Evolutionary conservation across 2,888 invertebrate genomes (phyloP), one percentile per base, ranked within the genome.

Genomic region (Drosophila buzzatii): DNA sequence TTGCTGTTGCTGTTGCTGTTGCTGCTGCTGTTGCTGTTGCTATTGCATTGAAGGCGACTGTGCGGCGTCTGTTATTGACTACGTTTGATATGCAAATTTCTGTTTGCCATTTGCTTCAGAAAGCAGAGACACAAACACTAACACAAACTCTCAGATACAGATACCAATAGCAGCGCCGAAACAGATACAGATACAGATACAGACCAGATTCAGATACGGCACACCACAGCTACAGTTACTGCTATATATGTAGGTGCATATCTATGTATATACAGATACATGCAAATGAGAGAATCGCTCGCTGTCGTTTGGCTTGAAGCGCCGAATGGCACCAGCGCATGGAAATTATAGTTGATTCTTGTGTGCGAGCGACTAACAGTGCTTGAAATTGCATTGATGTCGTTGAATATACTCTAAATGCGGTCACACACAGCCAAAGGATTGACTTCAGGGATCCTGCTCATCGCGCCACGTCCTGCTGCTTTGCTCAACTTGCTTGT

Each of bases 11-110:
- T 47, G 55, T 57, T 70, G 41, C 47, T 63, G 57, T 37, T 67
- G 14, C 18, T 70, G 39, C 49, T 64, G 65, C 62, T 53, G 63
- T 45, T 62, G 83, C 71, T 27, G 6, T 27, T 27, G 27, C 27
- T 27, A 18, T 68, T 66, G 76, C 70, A 78, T 81, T 70, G 78
- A 85, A 81, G 79, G 84, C 84, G 89, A 84, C 84, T 89, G 73
- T 84, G 87, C 84, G 87, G 75, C 87, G 87, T 89, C 81, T 83
- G 89, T 79, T 87, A 85, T 77, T 76, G 71, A 70, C 89, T 78
- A 79, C 85, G 90, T 85, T 85, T 89, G 88, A 85, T 85, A 85
- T 85, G 85, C 90, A 85, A 85, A 85, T 89, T 89, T 82, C 66
- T 52, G 64, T 64, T 72, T 74, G 67, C 77, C 64, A 74, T 77